Percentiles rank a stretch among this genome's conserved stretches.
Conservation (phyloP, 2,113 vertebrate genomes). For the Esox niger region DNA sequence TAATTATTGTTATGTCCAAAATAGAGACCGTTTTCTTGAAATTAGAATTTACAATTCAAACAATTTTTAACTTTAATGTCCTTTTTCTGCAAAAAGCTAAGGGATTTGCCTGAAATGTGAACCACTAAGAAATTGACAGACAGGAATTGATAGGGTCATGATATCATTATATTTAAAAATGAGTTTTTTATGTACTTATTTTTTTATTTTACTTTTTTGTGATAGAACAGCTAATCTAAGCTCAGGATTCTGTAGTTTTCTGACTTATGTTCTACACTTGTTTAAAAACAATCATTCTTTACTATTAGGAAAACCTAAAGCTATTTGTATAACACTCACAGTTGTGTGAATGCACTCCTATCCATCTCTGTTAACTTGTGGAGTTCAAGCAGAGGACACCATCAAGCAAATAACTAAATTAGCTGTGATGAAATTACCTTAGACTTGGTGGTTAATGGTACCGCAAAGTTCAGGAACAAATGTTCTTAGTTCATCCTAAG, state of each 20-base stretch:
- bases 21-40: neutral
- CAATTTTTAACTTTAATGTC: too few relatives aligned
- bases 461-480: conserved; percentile 55
- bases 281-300: neutral
- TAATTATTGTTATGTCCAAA: neutral
- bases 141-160: too few relatives aligned
- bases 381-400: conserved; percentile 58
- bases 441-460: conserved; percentile 60
- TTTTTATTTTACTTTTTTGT: too few relatives aligned
- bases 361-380: conserved; percentile 44
- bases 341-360: conserved; percentile 22
- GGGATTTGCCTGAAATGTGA: too few relatives aligned
- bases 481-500: conserved; percentile 36
- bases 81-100: too few relatives aligned
- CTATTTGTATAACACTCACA: conserved; percentile 28
- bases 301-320: neutral
- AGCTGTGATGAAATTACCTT: conserved; percentile 62
- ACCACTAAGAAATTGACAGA: too few relatives aligned
- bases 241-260: too few relatives aligned
- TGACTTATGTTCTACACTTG: too few relatives aligned
- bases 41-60: too few relatives aligned
- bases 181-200: too few relatives aligned
- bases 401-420: conserved; percentile 63
- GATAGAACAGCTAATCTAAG: too few relatives aligned
- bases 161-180: too few relatives aligned